Evolutionary conservation across 2,113 vertebrate species (phyloP).

Genomic region (Zapornia atra): DNA sequence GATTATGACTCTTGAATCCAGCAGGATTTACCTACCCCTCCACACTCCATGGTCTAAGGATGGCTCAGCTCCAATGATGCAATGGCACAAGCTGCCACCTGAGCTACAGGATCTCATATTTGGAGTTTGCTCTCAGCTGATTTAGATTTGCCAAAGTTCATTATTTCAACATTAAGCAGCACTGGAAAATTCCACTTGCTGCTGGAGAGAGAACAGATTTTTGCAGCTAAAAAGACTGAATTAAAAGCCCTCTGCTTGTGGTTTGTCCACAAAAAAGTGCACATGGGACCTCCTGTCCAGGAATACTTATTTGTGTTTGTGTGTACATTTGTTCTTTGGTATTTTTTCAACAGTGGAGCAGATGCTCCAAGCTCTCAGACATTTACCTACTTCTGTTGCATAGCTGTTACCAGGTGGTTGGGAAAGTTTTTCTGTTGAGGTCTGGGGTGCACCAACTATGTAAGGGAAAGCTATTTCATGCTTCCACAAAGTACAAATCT

Average conservation of each 20-base stretch:
- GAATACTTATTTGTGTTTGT: neutral
- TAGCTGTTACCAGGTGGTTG: constrained; percentile 27
- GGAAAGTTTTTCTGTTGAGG: constrained; percentile 46
- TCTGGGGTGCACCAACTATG: constrained; percentile 5
- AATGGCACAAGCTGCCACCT: neutral
- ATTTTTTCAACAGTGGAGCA: constrained; percentile 10
- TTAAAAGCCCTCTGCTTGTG: neutral
- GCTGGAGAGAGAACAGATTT: neutral
- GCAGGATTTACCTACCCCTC: neutral
- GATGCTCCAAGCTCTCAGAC: neutral
- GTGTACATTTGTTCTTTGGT: neutral
- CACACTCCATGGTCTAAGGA: neutral
- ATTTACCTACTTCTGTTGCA: constrained; percentile 46
- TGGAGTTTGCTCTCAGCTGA: constrained; percentile 34
- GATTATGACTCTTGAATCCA: neutral
- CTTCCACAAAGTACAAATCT: constrained; percentile 57
- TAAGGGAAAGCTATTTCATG: constrained; percentile 55
- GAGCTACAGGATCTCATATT: neutral
- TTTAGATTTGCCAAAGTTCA: constrained; percentile 60
- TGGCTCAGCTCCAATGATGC: neutral
- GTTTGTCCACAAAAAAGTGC: neutral
- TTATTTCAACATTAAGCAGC: constrained; percentile 54
- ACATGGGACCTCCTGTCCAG: neutral
- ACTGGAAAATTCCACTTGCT: constrained; percentile 55
- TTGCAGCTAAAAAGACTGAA: neutral